Evolutionary conservation across 2,797 vertebrate species (phyloP), one percentile per base, ranked within the genome.

Genomic region (Hybognathus amarus): DNA sequence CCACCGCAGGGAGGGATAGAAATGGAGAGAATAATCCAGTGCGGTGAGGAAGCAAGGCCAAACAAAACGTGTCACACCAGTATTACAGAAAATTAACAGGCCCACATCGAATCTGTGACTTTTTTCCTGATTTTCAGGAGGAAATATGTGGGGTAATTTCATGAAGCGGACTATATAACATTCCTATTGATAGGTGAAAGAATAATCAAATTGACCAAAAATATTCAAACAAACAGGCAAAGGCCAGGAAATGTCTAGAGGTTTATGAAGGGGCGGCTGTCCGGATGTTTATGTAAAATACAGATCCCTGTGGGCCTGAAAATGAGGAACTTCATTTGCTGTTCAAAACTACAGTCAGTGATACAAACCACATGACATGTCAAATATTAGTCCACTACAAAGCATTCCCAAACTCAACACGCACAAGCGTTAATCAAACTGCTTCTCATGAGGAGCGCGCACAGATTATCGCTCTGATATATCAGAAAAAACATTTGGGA

Each of bases 41-140:
- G 93, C 90, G 90, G 83, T 92, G 94, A 95, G 90, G 92, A 92
- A 85, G 92, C 73, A 89, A 94, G 91, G 93, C 86, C 90, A 93
- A 70, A 92, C 83, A 89, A 80, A 88, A 87, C 89, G 87, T 71
- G 70, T 73, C 87, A 88, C 85, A 92, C 89, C 87, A 88, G 89
- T 89, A 88, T 36, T 87, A 76, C 33, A 42, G 7, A 70, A 70
- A n/a, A 76, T n/a, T 0, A 68, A 9, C 40, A 77, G 73, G 74
- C 64, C 64, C 74, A 77, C 36, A 77, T 6, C n/a, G 18, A 77
- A 59, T 68, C 73, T 83, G 73, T 6, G 38, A 59, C 12, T 20
- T 54, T 30, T 12, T 61, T 27, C 1, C 12, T 3, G 24, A 27
- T 30, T 45, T 61, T 33, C 20, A 67, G 33, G 8, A 52, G n/a